Evolutionary conservation across 2,113 vertebrate species (phyloP), one percentile per base, ranked within the genome.

Genomic region (Psettodes erumei): DNA sequence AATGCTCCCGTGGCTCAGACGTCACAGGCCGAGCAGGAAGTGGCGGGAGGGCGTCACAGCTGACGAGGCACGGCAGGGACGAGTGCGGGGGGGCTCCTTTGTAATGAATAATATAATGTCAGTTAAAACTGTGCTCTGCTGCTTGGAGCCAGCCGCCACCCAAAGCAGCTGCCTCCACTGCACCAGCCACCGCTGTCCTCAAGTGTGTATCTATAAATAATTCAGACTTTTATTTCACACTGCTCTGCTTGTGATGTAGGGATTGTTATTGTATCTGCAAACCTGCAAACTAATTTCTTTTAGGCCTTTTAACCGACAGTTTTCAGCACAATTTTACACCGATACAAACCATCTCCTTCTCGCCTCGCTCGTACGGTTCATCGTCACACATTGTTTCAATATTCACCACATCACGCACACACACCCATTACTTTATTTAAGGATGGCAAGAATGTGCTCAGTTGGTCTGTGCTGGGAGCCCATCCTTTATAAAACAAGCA

Each of bases 211-310:
- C 23, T 12, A 58, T 89, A n/a, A 87, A 91, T 88, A 84, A 84
- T 89, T 88, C 50, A 87, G 37, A 6, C 25, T 74, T 72, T 79
- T 72, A 72, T 79, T 86, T 88, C 71, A 77, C 79, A 85, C 71
- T 79, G 82, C 79, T 77, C 40, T 81, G 77, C 33, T 7, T 75
- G 55, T 71, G 45, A 66, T 56, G 67, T 7, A 1, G 59, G 35
- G 43, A 60, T 45, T 51, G 3, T n/a, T 55, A 9, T 51, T 59
- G 40, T 25, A 56, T 15, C 23, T 58, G 48, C 25, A 38, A 61
- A 66, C 32, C 32, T 56, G 55, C 37, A 53, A 37, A 48, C n/a
- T n/a, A n/a, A n/a, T n/a, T n/a, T n/a, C n/a, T n/a, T n/a, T n/a
- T n/a, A n/a, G n/a, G n/a, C n/a, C n/a, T n/a, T n/a, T n/a, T n/a